Conservation (phyloP, 1,140 invertebrate genomes). For the Aphelenchoides fujianensis region DNA sequence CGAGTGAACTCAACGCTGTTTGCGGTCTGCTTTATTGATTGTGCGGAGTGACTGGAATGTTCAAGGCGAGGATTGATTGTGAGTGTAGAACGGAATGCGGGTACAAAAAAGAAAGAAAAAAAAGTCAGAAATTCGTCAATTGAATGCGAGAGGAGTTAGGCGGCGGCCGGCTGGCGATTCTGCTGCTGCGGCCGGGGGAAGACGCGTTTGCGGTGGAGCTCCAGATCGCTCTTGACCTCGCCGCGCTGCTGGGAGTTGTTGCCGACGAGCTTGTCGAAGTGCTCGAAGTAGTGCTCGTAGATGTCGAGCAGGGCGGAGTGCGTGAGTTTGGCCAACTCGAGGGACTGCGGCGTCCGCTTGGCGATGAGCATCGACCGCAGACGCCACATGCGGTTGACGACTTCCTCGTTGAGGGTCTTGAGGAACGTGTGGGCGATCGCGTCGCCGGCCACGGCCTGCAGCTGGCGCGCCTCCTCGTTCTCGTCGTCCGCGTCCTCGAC, state of each 20-base stretch:
- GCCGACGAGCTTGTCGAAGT: slow-evolving; percentile 1
- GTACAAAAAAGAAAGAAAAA: too few species aligned
- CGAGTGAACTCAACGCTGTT: too few species aligned
- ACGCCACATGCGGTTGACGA: neutral
- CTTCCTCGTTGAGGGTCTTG: slow-evolving; percentile 3
- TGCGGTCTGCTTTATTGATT: too few species aligned
- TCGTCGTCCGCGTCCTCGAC: slow-evolving; percentile 42
- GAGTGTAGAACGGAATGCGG: too few species aligned
- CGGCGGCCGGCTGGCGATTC: too few species aligned
- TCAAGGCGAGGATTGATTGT: too few species aligned
- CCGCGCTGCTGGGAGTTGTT: slow-evolving; percentile 10
- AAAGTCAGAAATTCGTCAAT: too few species aligned
- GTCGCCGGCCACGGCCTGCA: slow-evolving; percentile 2
- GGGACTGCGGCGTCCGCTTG: neutral
- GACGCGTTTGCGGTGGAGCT: neutral
- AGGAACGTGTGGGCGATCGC: slow-evolving; percentile 1
- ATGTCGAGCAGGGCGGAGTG: slow-evolving; percentile 14
- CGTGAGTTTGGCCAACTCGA: slow-evolving; percentile 2
- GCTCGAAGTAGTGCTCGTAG: slow-evolving; percentile 18
- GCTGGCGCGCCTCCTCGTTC: slow-evolving; percentile 34
- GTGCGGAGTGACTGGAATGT: too few species aligned
- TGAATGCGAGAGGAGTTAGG: too few species aligned
- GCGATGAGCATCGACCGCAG: neutral
- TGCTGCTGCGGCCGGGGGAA: neutral
- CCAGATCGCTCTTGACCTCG: slow-evolving; percentile 1